Conservation (phyloP, 2,113 vertebrate species). For the Zeus faber region DNA sequence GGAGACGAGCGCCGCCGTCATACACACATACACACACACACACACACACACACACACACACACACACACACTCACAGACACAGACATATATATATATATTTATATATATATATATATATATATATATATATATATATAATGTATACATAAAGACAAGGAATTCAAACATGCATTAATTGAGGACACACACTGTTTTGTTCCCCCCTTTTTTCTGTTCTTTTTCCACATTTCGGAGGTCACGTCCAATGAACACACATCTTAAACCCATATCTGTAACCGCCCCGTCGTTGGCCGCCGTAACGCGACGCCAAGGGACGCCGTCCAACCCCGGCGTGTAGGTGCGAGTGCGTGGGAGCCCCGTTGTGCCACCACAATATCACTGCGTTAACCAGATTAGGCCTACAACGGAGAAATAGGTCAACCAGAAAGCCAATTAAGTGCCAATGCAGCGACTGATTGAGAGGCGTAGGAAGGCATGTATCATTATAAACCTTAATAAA, state of each 20-base stretch:
- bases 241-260: too few relatives aligned
- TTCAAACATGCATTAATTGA: too few relatives aligned
- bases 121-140: too few relatives aligned
- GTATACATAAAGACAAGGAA: too few relatives aligned
- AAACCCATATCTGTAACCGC: conserved; percentile 14
- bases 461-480: conserved; percentile 60
- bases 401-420: conserved; percentile 68
- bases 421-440: conserved; percentile 58
- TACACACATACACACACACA: conserved; percentile 13
- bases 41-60: conserved; percentile 25
- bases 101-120: too few relatives aligned
- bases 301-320: conserved; percentile 17
- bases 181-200: too few relatives aligned
- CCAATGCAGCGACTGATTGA: conserved; percentile 65
- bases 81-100: background rate
- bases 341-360: conserved; percentile 42
- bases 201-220: too few relatives aligned
- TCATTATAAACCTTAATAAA: conserved; percentile 63
- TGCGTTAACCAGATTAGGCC: conserved; percentile 56
- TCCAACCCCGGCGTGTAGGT: conserved; percentile 53
- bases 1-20: background rate
- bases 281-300: conserved; percentile 33
- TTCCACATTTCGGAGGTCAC: too few relatives aligned
- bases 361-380: conserved; percentile 55
- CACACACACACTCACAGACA: conserved; percentile 13